A percentile compares a stretch with the other conserved stretches of the same genome.
phyloP scores from a whole-genome alignment of 1,140 invertebrate species.

The Cephus cinctus region DNA sequence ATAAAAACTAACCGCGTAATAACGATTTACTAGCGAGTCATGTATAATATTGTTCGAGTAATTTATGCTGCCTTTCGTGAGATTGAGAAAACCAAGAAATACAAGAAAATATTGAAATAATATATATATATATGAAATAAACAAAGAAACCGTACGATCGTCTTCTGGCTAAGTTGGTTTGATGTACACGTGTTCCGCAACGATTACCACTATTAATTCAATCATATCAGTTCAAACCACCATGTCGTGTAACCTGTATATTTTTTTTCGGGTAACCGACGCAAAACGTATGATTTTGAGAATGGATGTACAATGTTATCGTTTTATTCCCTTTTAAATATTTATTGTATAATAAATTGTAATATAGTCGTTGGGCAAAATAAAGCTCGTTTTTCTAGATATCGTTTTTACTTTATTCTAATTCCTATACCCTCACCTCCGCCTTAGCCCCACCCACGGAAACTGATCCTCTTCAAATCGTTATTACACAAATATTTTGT shows the following conservation, averaged over 20 bases:
- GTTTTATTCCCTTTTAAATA: conserved; percentile 51
- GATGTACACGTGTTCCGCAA: not conserved
- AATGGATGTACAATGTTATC: conserved; percentile 44
- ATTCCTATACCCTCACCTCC: too few relatives aligned
- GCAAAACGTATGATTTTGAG: conserved; percentile 43
- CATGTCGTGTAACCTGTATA: too few relatives aligned
- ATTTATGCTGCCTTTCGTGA: conserved; percentile 39
- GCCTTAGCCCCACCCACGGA: too few relatives aligned
- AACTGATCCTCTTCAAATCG: too few relatives aligned
- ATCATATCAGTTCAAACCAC: not conserved
- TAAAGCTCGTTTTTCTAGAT: conserved; percentile 50
- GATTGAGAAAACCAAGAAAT: conserved; percentile 19
- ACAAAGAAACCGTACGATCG: too few relatives aligned
- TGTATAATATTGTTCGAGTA: conserved; percentile 34
- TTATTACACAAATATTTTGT: too few relatives aligned
- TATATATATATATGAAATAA: conserved; percentile 3
- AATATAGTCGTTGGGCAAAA: conserved; percentile 52
- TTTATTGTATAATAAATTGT: conserved; percentile 53
- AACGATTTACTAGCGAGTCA: too few relatives aligned
- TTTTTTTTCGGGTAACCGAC: too few relatives aligned
- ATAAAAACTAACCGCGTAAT: too few relatives aligned
- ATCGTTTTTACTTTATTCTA: not conserved
- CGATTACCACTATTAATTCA: not conserved
- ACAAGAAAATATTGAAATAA: conserved; percentile 11
- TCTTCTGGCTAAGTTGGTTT: too few relatives aligned